These are phyloP conservation scores for Amphilophus citrinellus DNA, from an alignment of 2,113 vertebrate species.

Conservation along the genomic window DNA sequence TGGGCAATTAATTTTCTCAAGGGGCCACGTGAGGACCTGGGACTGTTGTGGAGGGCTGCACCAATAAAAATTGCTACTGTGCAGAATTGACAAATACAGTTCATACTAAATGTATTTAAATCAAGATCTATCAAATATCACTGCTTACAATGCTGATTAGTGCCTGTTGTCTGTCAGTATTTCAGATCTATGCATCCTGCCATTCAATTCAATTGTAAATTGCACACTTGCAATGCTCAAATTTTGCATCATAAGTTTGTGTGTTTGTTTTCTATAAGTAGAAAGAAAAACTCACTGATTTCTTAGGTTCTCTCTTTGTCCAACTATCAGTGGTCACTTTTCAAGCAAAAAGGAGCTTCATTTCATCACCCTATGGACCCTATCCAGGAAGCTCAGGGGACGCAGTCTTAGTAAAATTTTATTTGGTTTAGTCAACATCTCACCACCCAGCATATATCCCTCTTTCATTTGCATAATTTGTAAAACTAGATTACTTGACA, in stretches of 20 bases:
- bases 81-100: neutral
- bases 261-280: neutral
- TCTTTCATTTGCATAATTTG: slow-evolving; percentile 30
- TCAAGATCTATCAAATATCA: neutral
- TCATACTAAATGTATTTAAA: neutral
- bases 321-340: slow-evolving; percentile 39
- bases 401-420: slow-evolving; percentile 37
- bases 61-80: neutral
- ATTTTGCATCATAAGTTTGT: no score
- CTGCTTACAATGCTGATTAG: neutral
- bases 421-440: slow-evolving; percentile 31
- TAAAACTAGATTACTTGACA: slow-evolving; percentile 79
- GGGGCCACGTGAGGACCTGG: neutral
- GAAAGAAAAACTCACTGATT: neutral
- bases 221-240: no score
- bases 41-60: neutral
- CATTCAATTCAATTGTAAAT: neutral
- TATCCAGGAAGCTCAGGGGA: slow-evolving; percentile 80
- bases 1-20: no score
- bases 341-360: slow-evolving; percentile 75
- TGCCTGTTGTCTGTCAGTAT: neutral
- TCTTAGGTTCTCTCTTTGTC: slow-evolving; percentile 5
- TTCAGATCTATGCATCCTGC: slow-evolving; percentile 12
- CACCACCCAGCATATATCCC: slow-evolving; percentile 28
- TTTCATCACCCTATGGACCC: slow-evolving; percentile 84